A percentile compares a stretch with the other conserved stretches of the same genome.
Conservation (phyloP, 2,888 invertebrate genomes). For the Colostygia pectinataria region DNA sequence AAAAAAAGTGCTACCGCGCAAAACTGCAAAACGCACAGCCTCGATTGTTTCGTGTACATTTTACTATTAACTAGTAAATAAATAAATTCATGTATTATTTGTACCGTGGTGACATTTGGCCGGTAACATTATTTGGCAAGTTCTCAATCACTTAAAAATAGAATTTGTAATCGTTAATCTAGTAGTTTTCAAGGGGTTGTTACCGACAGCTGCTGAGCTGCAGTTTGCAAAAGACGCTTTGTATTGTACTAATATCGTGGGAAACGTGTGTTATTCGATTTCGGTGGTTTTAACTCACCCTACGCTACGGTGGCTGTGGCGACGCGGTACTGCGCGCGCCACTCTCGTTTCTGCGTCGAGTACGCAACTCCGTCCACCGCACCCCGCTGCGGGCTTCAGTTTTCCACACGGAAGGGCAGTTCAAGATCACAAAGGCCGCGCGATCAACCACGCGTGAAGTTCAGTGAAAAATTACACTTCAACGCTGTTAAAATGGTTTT, state of each 20-base stretch:
- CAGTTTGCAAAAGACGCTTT: conserved; percentile 28
- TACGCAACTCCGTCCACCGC: conserved; percentile 68
- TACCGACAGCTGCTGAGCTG: conserved; percentile 25
- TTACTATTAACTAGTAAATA: too few relatives aligned
- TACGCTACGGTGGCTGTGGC: conserved; percentile 43
- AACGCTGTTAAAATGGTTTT: conserved; percentile 68
- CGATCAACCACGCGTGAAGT: conserved; percentile 56
- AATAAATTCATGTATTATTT: neutral
- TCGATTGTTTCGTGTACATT: too few relatives aligned
- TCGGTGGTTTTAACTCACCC: conserved; percentile 55
- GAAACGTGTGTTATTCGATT: conserved; percentile 43
- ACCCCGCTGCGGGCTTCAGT: conserved; percentile 62
- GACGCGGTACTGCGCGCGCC: conserved; percentile 68
- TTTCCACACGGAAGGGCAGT: conserved; percentile 79
- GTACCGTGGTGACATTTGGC: conserved; percentile 15
- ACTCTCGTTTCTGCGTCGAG: conserved; percentile 54
- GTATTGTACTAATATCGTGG: conserved; percentile 18
- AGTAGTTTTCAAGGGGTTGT: conserved; percentile 33
- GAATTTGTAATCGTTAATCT: conserved; percentile 38
- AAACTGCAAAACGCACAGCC: too few relatives aligned
- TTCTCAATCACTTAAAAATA: conserved; percentile 65
- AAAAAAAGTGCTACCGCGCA: neutral
- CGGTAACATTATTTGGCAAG: conserved; percentile 56
- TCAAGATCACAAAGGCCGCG: conserved; percentile 78
- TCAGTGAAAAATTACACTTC: conserved; percentile 55